Percentiles rank a stretch among this genome's conserved stretches.
Conservation (phyloP, 2,888 invertebrate species). For the Epiperipatus broadwayi region DNA sequence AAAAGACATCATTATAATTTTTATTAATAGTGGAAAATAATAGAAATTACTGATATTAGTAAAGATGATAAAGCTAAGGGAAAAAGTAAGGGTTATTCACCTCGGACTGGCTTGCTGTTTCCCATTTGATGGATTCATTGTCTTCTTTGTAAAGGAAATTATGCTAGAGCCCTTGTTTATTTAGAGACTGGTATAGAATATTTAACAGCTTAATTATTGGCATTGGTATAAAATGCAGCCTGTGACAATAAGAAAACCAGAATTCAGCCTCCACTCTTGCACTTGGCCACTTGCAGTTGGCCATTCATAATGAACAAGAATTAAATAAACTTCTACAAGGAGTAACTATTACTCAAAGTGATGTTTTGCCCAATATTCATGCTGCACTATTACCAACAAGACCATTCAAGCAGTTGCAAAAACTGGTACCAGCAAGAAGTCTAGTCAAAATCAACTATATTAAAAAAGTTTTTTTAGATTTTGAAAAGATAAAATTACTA, state of each 20-base stretch:
- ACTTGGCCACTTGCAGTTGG: conserved; percentile 28
- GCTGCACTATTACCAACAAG: conserved; percentile 28
- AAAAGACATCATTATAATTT: no score
- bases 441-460: no score
- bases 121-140: conserved; percentile 11
- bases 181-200: conserved; percentile 29
- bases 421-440: no score
- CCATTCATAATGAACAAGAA: conserved; percentile 29
- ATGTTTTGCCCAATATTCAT: conserved; percentile 31
- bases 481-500: no score
- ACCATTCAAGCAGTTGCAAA: no score
- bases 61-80: conserved; percentile 29
- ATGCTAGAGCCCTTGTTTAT: conserved; percentile 23
- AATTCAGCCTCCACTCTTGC: conserved; percentile 28
- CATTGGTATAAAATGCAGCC: conserved; percentile 28
- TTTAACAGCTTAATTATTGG: conserved; percentile 28
- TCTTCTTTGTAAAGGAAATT: conserved; percentile 9
- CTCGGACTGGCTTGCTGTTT: conserved; percentile 16
- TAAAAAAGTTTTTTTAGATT: no score
- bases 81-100: conserved; percentile 30
- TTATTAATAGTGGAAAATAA: no score
- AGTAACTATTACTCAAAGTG: conserved; percentile 34
- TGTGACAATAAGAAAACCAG: conserved; percentile 28
- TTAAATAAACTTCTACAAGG: conserved; percentile 28
- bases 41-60: conserved; percentile 28